Percentiles rank a stretch among this genome's conserved stretches.
Conservation (phyloP, 2,888 invertebrate genomes). For the Dorcus hopei region DNA sequence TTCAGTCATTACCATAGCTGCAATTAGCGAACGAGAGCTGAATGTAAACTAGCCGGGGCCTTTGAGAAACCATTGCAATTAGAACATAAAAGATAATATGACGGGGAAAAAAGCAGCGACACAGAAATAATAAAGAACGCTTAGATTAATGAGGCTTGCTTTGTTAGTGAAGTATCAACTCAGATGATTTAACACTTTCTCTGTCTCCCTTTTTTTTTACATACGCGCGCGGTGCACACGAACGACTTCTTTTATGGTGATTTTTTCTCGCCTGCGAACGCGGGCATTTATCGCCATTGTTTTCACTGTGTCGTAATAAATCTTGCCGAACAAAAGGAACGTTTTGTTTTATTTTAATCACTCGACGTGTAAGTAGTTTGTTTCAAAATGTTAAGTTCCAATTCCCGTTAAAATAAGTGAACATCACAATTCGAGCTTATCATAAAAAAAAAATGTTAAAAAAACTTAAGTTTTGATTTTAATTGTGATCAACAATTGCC, state of each 20-base stretch:
- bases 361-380: too few species aligned
- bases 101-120: constrained; percentile 42
- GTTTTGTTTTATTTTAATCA: too few species aligned
- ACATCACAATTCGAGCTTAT: too few species aligned
- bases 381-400: too few species aligned
- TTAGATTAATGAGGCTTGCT: constrained; percentile 45
- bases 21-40: constrained; percentile 42
- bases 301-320: too few species aligned
- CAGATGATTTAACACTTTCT: constrained; percentile 29
- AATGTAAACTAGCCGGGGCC: constrained; percentile 42
- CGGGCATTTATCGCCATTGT: too few species aligned
- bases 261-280: neutral
- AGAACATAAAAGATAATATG: constrained; percentile 44
- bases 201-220: constrained; percentile 8
- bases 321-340: too few species aligned
- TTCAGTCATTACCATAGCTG: constrained; percentile 40
- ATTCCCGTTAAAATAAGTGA: too few species aligned
- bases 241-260: neutral
- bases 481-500: too few species aligned
- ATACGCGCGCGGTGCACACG: neutral
- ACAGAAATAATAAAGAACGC: constrained; percentile 45
- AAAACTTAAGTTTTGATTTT: too few species aligned
- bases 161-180: constrained; percentile 36
- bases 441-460: too few species aligned
- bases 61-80: constrained; percentile 41